Evolutionary conservation across 2,797 vertebrate species (phyloP), one percentile per base, ranked within the genome.

Genomic region (Acestrorhynchus altus): DNA sequence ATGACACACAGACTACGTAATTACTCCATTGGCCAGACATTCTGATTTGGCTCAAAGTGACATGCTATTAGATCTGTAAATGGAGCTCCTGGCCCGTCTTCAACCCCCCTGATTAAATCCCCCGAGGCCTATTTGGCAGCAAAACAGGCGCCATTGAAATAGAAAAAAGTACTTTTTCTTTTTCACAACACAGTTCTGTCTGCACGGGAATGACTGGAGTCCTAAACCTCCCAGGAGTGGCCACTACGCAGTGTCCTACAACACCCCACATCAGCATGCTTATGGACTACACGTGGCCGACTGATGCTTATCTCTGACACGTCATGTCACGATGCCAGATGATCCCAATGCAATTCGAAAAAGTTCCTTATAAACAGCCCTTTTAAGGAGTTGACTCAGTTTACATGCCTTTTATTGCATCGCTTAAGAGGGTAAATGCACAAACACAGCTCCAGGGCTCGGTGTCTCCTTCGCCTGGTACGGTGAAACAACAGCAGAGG

Each of bases 31-130:
- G 74, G 79, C 69, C 56, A 73, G 61, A 77, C 40, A 73, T 77
- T 68, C 56, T 66, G 74, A 72, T 68, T 61, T 81, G 61, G 44
- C 61, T 65, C 16, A 51, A 69, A 81, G 28, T 81, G 76, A 64
- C 54, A 56, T 46, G 18, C 73, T 72, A 74, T 83, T 57, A 72
- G 60, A 78, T 77, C 63, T 72, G 59, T 76, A 72, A 80, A 83
- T 79, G 22, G 26, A 39, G 20, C 4, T 59, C 12, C 56, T 75
- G 47, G 31, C 76, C 60, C 4, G 39, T 67, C 54, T 66, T 44
- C 28, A 22, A 67, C 60, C 10, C 44, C 66, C 67, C 40, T 72
- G 59, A 56, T 60, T 51, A 68, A 76, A 46, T 57, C 74, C 74
- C 79, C 59, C 10, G 65, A 67, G 74, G 51, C 61, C 31, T 22